Conservation (phyloP, 2,113 vertebrate species). For the Delphinus delphis region DNA sequence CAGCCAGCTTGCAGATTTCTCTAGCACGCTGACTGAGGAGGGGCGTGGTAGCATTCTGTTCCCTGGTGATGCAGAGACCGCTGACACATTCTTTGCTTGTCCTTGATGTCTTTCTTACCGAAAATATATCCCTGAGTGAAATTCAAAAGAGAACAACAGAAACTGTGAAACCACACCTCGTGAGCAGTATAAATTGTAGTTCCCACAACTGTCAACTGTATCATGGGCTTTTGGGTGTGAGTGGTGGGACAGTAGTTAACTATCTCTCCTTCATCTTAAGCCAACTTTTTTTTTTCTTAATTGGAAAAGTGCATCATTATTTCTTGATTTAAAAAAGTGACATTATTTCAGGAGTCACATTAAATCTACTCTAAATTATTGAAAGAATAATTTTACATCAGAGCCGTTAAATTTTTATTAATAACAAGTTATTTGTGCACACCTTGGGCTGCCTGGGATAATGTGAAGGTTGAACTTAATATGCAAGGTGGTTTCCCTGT, state of each 20-base stretch:
- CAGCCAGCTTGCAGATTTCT: background rate
- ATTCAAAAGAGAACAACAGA: background rate
- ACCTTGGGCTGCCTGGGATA: background rate
- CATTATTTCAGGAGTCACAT: background rate
- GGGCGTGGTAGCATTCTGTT: rapidly evolving
- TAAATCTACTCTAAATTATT: background rate
- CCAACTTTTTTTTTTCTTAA: background rate
- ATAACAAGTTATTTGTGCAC: background rate
- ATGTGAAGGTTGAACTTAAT: background rate
- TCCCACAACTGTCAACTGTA: background rate
- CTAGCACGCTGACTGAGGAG: background rate
- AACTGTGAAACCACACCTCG: background rate
- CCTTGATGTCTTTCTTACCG: background rate
- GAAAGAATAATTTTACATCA: background rate
- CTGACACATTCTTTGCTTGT: background rate
- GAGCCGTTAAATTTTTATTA: background rate
- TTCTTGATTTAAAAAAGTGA: background rate
- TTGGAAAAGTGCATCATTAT: background rate
- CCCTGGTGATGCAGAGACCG: rapidly evolving
- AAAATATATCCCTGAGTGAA: background rate
- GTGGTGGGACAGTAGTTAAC: background rate
- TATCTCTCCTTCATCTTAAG: background rate
- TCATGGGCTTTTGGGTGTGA: background rate
- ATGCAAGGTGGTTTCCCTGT: too few relatives aligned
- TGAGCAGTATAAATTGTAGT: background rate